Conservation (phyloP, 2,113 vertebrate genomes). For the Clarias gariepinus region DNA sequence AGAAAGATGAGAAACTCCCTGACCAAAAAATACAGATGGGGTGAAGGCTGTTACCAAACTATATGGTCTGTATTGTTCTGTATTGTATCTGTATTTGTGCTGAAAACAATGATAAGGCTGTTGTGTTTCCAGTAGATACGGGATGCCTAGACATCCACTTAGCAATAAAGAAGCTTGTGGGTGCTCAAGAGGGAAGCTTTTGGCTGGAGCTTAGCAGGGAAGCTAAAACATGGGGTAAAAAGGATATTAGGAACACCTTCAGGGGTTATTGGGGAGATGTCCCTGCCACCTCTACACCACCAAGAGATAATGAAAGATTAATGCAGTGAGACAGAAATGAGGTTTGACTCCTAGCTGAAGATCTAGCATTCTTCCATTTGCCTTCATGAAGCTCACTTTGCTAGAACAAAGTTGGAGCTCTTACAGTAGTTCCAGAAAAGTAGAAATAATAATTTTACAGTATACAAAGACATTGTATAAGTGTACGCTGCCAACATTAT, state of each 20-base stretch:
- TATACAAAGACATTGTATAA: background rate
- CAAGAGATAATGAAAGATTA: too few relatives aligned
- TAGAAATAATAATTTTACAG: background rate
- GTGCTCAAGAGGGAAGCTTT: background rate
- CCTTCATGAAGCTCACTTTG: background rate
- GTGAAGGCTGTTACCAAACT: too few relatives aligned
- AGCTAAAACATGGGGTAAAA: background rate
- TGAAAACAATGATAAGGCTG: too few relatives aligned
- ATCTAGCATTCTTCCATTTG: background rate
- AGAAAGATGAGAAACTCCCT: too few relatives aligned
- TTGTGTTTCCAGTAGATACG: background rate
- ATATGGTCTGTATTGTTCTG: too few relatives aligned
- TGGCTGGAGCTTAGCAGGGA: background rate
- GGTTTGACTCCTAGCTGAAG: too few relatives aligned
- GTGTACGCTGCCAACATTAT: background rate
- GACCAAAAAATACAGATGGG: too few relatives aligned
- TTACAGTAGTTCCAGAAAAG: background rate
- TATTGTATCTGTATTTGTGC: too few relatives aligned
- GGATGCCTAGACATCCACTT: background rate
- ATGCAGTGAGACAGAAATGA: too few relatives aligned
- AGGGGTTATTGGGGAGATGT: background rate
- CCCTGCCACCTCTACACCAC: background rate
- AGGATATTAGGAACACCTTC: background rate
- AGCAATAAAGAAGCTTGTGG: background rate
- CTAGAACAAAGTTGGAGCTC: background rate